Evolutionary conservation across 2,888 invertebrate genomes (phyloP).

Genomic region (Leistus spinibarbis): DNA sequence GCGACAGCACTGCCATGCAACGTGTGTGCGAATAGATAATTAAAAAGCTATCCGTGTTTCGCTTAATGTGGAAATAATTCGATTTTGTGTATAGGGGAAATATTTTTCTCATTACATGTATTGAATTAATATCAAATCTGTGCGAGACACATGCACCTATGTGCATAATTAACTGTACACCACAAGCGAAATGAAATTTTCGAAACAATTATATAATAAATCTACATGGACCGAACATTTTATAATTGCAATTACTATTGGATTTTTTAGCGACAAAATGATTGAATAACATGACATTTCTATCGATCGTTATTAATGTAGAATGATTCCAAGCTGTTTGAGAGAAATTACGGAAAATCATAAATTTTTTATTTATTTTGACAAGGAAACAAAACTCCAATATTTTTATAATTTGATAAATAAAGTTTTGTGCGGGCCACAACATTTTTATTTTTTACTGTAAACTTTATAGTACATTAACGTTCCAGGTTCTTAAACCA

Average conservation of each 20-base stretch:
- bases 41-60: conserved; percentile 30
- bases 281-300: too few relatives aligned
- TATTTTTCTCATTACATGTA: background rate
- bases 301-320: too few relatives aligned
- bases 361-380: too few relatives aligned
- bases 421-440: too few relatives aligned
- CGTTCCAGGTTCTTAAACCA: background rate
- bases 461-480: background rate
- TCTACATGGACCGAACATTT: too few relatives aligned
- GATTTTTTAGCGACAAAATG: too few relatives aligned
- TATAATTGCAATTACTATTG: too few relatives aligned
- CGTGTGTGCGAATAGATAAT: conserved; percentile 10
- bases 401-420: too few relatives aligned
- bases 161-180: conserved; percentile 10
- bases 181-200: background rate
- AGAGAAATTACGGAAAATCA: too few relatives aligned
- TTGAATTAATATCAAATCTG: conserved; percentile 24
- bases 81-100: background rate
- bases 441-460: too few relatives aligned
- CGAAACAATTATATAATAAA: background rate
- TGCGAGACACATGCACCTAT: background rate
- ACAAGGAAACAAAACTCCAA: too few relatives aligned
- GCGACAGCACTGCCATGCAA: conserved; percentile 1
- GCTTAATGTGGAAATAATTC: conserved; percentile 33
- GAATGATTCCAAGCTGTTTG: too few relatives aligned